These are phyloP conservation scores for Enteromius treurensis DNA, from an alignment of 2,797 vertebrate species.

Conservation along the genomic window DNA sequence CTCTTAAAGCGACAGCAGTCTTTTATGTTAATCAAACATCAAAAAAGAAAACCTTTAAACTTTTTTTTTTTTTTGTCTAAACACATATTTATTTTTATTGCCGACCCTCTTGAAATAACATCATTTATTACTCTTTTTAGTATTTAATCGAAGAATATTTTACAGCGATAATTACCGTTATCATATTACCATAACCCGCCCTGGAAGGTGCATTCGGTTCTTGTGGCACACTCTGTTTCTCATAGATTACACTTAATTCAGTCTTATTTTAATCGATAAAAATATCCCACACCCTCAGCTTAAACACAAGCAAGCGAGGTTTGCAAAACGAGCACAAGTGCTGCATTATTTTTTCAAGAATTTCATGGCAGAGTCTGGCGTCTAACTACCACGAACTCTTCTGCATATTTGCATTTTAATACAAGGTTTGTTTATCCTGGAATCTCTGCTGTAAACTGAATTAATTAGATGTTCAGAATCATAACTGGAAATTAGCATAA, in stretches of 20 bases:
- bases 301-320: slow-evolving; percentile 24
- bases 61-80: too few species aligned
- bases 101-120: neutral
- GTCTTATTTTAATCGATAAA: neutral
- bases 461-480: slow-evolving; percentile 64
- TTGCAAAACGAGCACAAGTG: slow-evolving; percentile 47
- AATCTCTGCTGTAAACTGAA: slow-evolving; percentile 54
- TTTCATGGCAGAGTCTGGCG: slow-evolving; percentile 58
- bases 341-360: slow-evolving; percentile 51
- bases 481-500: slow-evolving; percentile 65
- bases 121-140: neutral
- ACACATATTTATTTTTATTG: neutral
- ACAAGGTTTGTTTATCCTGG: slow-evolving; percentile 62
- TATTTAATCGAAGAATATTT: neutral
- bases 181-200: neutral
- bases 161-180: neutral
- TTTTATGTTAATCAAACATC: neutral
- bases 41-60: neutral
- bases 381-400: slow-evolving; percentile 47
- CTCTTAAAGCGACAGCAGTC: neutral
- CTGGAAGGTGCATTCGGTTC: neutral
- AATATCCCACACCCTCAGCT: neutral
- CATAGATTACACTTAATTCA: neutral
- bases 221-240: neutral
- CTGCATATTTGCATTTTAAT: slow-evolving; percentile 63